Conservation (phyloP, 2,113 vertebrate species). For the Lagopus muta region DNA sequence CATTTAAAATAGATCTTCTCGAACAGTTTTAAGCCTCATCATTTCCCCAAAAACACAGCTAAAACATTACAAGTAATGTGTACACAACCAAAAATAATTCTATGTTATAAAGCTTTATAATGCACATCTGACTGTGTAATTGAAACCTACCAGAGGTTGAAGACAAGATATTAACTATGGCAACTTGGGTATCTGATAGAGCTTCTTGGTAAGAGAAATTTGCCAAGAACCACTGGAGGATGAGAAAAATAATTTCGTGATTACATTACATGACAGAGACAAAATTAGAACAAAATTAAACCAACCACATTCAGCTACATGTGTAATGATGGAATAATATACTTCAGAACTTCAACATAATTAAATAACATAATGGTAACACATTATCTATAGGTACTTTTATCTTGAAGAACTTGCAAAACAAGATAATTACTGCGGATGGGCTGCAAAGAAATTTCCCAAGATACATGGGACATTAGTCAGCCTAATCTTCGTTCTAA, state of each 20-base stretch:
- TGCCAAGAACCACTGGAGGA: slow-evolving; percentile 93
- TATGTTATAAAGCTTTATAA: not conserved
- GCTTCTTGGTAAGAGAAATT: slow-evolving; percentile 97
- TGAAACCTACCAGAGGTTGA: slow-evolving; percentile 91
- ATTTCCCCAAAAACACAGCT: not conserved
- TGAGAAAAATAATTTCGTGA: slow-evolving; percentile 30
- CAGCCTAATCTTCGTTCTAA: not conserved
- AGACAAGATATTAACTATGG: slow-evolving; percentile 94
- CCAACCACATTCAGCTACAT: accelerated
- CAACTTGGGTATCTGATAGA: slow-evolving; percentile 92
- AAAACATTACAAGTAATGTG: not conserved
- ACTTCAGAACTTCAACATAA: not conserved
- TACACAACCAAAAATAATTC: not conserved
- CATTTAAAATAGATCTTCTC: not conserved
- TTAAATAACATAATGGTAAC: not conserved
- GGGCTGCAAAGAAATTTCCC: not conserved
- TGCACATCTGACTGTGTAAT: not conserved
- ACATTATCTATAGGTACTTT: not conserved
- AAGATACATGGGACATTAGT: not conserved
- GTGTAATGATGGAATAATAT: not conserved
- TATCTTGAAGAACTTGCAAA: not conserved
- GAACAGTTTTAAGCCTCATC: not conserved
- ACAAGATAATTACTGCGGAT: not conserved
- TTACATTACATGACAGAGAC: not conserved
- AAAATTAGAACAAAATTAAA: not conserved